A percentile compares a stretch with the other conserved stretches of the same genome.
Conservation (phyloP, 1,140 invertebrate genomes). For the Coptotermes formosanus region DNA sequence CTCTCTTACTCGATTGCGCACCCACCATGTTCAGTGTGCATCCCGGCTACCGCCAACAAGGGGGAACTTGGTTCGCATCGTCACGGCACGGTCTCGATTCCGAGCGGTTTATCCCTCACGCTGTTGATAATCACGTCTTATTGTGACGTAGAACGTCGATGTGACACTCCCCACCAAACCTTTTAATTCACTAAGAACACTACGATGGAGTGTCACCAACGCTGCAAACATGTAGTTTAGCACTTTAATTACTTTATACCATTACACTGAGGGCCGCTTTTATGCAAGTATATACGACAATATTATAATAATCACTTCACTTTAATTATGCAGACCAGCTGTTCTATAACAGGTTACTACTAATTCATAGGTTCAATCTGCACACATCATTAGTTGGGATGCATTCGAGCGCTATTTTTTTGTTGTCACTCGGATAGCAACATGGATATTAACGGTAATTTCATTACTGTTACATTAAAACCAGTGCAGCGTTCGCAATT, state of each 20-base stretch:
- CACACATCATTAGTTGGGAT: neutral
- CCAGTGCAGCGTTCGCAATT: neutral
- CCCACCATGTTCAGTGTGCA: neutral
- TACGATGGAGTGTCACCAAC: slow-evolving; percentile 4
- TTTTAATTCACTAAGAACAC: slow-evolving; percentile 17
- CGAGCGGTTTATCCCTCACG: neutral
- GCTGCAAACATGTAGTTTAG: slow-evolving; percentile 11
- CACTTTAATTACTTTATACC: slow-evolving; percentile 1
- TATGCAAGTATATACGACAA: neutral
- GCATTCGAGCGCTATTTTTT: neutral
- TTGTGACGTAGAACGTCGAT: slow-evolving; percentile 35
- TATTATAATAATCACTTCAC: neutral
- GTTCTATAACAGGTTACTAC: neutral
- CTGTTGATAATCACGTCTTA: slow-evolving; percentile 36
- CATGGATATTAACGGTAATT: slow-evolving; percentile 6
- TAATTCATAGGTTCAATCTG: neutral
- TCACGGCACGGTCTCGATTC: slow-evolving; percentile 21
- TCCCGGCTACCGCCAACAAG: neutral
- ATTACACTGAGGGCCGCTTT: neutral
- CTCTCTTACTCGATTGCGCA: neutral
- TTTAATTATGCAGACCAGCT: neutral
- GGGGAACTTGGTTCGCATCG: slow-evolving; percentile 22
- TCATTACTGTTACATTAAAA: neutral
- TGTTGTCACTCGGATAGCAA: neutral
- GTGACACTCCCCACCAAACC: slow-evolving; percentile 30